Evolutionary conservation across 2,113 vertebrate species (phyloP).

Genomic region (Atlantisia rogersi): DNA sequence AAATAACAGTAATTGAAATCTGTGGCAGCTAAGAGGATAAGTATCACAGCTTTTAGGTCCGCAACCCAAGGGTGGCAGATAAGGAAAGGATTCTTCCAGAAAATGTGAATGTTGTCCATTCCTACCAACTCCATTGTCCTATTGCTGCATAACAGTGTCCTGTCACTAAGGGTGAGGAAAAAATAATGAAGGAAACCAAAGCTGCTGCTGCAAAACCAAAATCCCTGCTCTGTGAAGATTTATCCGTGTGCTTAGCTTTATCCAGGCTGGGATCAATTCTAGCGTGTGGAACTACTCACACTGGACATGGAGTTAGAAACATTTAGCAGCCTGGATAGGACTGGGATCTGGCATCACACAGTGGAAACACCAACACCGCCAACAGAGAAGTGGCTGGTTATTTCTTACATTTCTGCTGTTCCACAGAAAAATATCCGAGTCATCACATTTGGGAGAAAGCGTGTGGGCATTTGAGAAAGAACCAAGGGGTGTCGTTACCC

Average conservation of each 20-base stretch:
- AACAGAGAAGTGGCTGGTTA: fast-evolving
- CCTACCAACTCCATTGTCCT: neutral
- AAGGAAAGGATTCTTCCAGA: neutral
- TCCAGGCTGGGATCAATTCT: neutral
- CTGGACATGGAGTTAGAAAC: neutral
- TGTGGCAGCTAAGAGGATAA: neutral
- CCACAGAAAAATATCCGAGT: neutral
- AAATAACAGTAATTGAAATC: neutral
- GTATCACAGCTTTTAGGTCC: neutral
- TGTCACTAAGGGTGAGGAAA: neutral
- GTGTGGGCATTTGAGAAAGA: neutral
- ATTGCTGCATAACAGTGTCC: neutral
- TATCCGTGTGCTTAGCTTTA: neutral
- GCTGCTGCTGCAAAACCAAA: neutral
- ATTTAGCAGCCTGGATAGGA: neutral
- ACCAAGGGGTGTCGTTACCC: neutral
- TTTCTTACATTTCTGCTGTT: neutral
- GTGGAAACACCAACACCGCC: neutral
- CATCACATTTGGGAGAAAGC: neutral
- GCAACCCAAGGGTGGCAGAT: neutral
- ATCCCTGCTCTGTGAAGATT: neutral
- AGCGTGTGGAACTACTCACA: neutral
- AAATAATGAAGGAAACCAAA: neutral
- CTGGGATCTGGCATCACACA: neutral
- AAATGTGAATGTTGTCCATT: neutral